Evolutionary conservation across 2,797 vertebrate genomes (phyloP), one percentile per base, ranked within the genome.

Genomic region (Tragopan temminckii): DNA sequence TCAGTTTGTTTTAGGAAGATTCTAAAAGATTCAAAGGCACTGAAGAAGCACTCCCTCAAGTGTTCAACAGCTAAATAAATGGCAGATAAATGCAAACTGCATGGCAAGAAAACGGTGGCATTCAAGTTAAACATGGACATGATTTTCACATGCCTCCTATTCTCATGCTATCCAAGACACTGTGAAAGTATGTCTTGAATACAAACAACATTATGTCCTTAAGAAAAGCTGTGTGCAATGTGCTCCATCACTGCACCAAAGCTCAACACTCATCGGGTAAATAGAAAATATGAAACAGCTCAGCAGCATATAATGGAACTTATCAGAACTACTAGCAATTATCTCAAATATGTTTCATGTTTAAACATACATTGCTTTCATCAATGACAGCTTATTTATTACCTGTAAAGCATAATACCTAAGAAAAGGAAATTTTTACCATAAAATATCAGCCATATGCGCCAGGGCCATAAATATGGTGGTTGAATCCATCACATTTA

Each of bases 31-130:
- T 19, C 40, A 68, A 72, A 79, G 50, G 71, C 40, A 64, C n/a
- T 0, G 4, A 83, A 85, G 38, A 57, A 92, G 52, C 14, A 3
- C 57, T 62, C 59, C 74, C 80, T 72, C n/a, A 83, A 80, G 80
- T 9, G 46, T 35, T 70, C 42, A 62, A 24, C 76, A 80, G 61
- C 72, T 85, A 45, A 71, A 67, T 33, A 74, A 92, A 85, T 50
- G 64, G 35, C 82, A 80, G 57, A 66, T 46, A 74, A 74, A 92
- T 55, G 25, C 77, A 90, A 80, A 93, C 85, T 20, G 50, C 42
- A 31, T 36, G 61, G 74, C 62, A 90, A 64, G 78, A 70, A 86
- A 90, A 92, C 61, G 62, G 80, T 78, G 74, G 70, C 62, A 88
- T 92, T 68, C 66, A 55, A 84, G 62, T 53, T 57, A 53, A 74